Conservation (phyloP, 2,888 invertebrate species). For the Trichopria drosophilae region DNA sequence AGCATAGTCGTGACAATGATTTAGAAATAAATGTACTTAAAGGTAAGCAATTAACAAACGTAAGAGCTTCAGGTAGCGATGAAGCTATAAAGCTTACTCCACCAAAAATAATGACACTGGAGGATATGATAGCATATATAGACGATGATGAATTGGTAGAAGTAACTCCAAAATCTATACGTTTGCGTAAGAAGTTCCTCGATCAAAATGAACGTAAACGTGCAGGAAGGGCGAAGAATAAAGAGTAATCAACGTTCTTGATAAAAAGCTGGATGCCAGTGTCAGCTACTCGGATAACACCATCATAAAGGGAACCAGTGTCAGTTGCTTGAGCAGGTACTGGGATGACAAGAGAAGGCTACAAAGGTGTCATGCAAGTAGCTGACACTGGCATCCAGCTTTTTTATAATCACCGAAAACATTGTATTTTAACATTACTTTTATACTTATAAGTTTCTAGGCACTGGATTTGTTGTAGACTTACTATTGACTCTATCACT, state of each 20-base stretch:
- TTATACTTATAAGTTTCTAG: too few relatives aligned
- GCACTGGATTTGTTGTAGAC: too few relatives aligned
- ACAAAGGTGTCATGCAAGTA: conserved; percentile 5
- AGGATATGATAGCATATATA: conserved; percentile 11
- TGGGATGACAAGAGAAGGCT: too few relatives aligned
- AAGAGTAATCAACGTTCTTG: too few relatives aligned
- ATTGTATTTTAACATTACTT: too few relatives aligned
- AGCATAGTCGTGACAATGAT: conserved; percentile 13
- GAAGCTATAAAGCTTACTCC: conserved; percentile 12
- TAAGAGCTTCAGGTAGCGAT: conserved; percentile 11
- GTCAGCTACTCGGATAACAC: conserved; percentile 12
- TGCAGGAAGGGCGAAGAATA: too few relatives aligned
- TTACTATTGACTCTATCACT: too few relatives aligned
- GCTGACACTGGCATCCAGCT: conserved; percentile 6
- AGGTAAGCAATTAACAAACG: conserved; percentile 13
- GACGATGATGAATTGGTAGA: conserved; percentile 13
- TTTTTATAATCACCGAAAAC: too few relatives aligned
- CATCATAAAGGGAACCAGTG: conserved; percentile 3
- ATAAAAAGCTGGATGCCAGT: conserved; percentile 16
- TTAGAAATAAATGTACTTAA: conserved; percentile 12
- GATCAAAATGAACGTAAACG: conserved; percentile 13
- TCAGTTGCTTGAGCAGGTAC: conserved; percentile 6
- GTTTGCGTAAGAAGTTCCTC: conserved; percentile 8
- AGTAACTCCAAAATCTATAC: conserved; percentile 15
- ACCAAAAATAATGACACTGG: conserved; percentile 7